A percentile compares a stretch with the other conserved stretches of the same genome.
These are phyloP conservation scores for Spheniscus mendiculus DNA, from an alignment of 2,113 vertebrate genomes.

Conservation along the genomic window DNA sequence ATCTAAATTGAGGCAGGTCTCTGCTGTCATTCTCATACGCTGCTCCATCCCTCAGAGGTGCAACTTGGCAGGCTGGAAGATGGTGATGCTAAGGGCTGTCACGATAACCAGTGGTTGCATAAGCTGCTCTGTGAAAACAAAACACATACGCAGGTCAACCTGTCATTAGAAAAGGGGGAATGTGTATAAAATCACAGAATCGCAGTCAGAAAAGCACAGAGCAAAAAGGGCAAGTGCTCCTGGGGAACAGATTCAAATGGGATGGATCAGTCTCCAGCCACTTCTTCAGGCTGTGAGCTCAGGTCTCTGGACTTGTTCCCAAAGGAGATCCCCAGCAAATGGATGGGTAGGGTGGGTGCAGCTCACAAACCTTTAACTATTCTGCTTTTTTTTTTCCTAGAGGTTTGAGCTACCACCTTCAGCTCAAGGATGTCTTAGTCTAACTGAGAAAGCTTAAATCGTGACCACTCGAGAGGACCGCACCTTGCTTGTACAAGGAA, in stretches of 20 bases:
- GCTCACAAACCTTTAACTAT: neutral
- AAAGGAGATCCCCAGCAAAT: neutral
- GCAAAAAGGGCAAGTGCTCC: neutral
- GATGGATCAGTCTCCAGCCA: neutral
- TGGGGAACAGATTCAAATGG: neutral
- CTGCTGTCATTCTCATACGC: neutral
- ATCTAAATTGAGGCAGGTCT: neutral
- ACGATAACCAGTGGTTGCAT: neutral
- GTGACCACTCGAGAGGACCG: rapidly evolving
- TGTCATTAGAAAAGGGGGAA: neutral
- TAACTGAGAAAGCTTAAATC: rapidly evolving
- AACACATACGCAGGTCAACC: neutral
- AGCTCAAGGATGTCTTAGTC: neutral
- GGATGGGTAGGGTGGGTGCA: neutral
- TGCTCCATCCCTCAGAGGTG: neutral
- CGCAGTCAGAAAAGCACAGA: neutral
- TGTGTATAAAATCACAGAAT: neutral
- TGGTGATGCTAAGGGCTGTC: neutral
- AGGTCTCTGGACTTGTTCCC: neutral
- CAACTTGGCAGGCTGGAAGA: neutral
- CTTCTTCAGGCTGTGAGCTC: neutral
- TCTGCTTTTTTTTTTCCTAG: too few species aligned
- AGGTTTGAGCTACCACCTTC: neutral
- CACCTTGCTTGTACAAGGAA: rapidly evolving
- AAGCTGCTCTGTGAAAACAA: neutral